A percentile compares a stretch with the other conserved stretches of the same genome.
Conservation (phyloP, 2,797 vertebrate species). For the Molossus molossus region DNA sequence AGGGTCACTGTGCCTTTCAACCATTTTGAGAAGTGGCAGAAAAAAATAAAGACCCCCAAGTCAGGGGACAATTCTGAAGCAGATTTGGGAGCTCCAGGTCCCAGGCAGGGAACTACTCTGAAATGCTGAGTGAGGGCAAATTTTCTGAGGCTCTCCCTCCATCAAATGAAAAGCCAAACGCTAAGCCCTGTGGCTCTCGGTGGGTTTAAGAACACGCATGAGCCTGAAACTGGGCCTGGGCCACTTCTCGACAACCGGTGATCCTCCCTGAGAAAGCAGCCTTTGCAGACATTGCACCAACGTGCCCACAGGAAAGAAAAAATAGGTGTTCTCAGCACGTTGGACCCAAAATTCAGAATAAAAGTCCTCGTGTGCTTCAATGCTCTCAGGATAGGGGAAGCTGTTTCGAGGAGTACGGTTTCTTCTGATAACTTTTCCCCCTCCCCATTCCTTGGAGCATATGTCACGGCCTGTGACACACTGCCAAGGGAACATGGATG, state of each 20-base stretch:
- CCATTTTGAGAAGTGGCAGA: not conserved
- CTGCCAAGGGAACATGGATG: conserved; percentile 79
- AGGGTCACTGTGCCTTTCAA: not conserved
- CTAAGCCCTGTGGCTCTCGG: not conserved
- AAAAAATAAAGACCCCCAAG: not conserved
- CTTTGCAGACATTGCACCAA: conserved; percentile 78
- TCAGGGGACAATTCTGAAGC: conserved; percentile 59
- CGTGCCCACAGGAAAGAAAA: conserved; percentile 71
- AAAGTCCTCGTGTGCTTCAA: not conserved
- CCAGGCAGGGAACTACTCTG: not conserved
- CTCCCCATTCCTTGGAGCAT: conserved; percentile 78
- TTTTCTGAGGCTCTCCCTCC: not conserved
- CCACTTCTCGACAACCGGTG: not conserved
- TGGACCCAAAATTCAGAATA: conserved; percentile 78
- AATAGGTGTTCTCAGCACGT: conserved; percentile 56
- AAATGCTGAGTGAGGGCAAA: not conserved
- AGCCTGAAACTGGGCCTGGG: conserved; percentile 30
- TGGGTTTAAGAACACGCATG: not conserved
- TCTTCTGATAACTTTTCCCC: conserved; percentile 74
- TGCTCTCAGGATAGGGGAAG: not conserved
- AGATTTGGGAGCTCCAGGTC: not conserved
- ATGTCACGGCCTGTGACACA: conserved; percentile 82
- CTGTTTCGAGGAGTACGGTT: not conserved
- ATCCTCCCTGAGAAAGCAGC: conserved; percentile 52
- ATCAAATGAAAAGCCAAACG: conserved; percentile 30